Base-by-base conservation (phyloP, 2,888 invertebrate species). In the Polyommatus icarus region DNA sequence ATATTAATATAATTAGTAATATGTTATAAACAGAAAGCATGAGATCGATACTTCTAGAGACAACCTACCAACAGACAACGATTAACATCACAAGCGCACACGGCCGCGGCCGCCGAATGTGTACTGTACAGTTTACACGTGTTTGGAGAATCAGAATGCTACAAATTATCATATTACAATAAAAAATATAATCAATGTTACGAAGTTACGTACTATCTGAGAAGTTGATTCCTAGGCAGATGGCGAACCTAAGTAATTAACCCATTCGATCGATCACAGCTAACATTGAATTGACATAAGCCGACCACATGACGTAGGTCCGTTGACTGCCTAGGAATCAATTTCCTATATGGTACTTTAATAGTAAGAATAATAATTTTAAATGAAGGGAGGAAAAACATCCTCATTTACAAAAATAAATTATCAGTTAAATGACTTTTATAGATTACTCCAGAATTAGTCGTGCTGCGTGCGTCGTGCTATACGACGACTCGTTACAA, bases 21-120 rank as follows among this genome's bases (percentile, higher is more conserved):
- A 78, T 76, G 76, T 78, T 79, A 79, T 79, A 71, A 77, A 80
- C 75, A 79, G 77, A 79, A 79, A 78, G 80, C 76, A 79, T 83
- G 82, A 83, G 83, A 83, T 81, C 83, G 79, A 80, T 79, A 81
- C 78, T 77, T 78, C 82, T 83, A 82, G 18, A 79, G 80, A 79
- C 79, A 79, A 81, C 82, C 82, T 81, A 83, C 84, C 82, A 80
- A 79, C 83, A 79, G 82, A 57, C 57, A 72, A 71, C 20, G 24
- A 67, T 76, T 29, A 18, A 76, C 67, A 67, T 46, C 46, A 36
- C 40, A 18, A 40, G 46, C 40, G 24, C 61, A 40, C 59, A 67
- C 67, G 24, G 46, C 36, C 76, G 12, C 61, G 20, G n/a, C 36
- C 76, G 12, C 61, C 40, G n/a, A 72, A 40, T 8, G 40, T 75